Conservation (phyloP, 2,797 vertebrate genomes). For the Varecia variegata region DNA sequence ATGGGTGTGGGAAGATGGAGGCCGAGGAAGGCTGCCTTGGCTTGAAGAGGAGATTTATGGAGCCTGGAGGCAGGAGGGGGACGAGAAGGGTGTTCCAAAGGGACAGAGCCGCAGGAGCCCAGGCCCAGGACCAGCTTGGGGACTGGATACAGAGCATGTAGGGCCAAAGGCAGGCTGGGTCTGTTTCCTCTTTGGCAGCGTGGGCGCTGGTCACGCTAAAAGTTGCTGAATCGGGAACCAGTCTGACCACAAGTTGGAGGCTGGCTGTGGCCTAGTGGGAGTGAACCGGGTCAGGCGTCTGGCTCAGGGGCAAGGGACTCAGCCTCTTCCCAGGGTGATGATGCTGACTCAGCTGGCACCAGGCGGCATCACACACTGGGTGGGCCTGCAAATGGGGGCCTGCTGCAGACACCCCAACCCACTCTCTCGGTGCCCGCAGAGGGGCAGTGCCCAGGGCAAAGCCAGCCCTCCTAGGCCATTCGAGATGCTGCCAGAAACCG, state of each 20-base stretch:
- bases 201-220: neutral
- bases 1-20: neutral
- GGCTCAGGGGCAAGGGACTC: neutral
- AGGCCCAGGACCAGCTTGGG: neutral
- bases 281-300: neutral
- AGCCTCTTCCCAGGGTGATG: neutral
- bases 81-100: neutral
- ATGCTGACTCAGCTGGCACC: too few species aligned
- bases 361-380: neutral
- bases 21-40: neutral
- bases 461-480: neutral
- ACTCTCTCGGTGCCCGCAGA: neutral
- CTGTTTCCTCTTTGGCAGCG: neutral
- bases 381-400: neutral
- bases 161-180: neutral
- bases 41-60: neutral
- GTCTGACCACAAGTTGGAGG: neutral
- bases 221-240: neutral
- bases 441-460: neutral
- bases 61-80: neutral
- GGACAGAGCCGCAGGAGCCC: neutral
- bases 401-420: neutral
- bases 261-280: neutral
- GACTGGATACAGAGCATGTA: accelerated
- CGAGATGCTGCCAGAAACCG: neutral